Conservation (phyloP, 2,888 invertebrate genomes). For the Nomada fucata region DNA sequence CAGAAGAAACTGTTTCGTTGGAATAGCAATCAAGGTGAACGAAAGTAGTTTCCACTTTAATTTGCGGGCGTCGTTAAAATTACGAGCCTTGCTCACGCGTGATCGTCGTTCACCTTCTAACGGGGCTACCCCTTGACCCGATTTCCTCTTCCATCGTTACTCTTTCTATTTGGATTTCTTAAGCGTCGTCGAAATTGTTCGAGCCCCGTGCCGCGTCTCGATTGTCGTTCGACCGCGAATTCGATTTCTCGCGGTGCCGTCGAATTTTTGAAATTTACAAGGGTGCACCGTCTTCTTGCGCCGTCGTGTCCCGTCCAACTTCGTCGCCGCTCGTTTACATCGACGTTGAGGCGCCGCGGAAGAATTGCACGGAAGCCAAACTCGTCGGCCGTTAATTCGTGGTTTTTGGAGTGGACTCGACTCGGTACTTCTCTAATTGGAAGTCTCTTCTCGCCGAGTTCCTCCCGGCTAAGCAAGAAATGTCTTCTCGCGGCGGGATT, state of each 20-base stretch:
- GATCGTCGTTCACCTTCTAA: slow-evolving; percentile 13
- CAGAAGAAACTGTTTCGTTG: background rate
- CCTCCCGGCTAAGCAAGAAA: too few relatives aligned
- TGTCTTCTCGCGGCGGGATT: slow-evolving; percentile 63
- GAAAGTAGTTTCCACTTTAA: slow-evolving; percentile 29
- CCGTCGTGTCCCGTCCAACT: background rate
- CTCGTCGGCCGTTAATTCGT: slow-evolving; percentile 62
- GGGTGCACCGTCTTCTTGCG: too few relatives aligned
- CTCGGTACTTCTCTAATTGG: slow-evolving; percentile 74
- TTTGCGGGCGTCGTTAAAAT: slow-evolving; percentile 34
- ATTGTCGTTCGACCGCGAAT: slow-evolving; percentile 9
- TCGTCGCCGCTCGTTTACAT: slow-evolving; percentile 30
- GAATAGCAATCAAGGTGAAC: slow-evolving; percentile 4
- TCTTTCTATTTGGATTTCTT: slow-evolving; percentile 10
- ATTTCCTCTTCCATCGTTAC: background rate
- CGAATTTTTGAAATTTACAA: too few relatives aligned
- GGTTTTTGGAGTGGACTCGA: slow-evolving; percentile 73
- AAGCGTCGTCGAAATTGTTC: slow-evolving; percentile 10
- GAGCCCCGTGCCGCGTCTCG: slow-evolving; percentile 13
- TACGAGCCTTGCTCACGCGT: slow-evolving; percentile 22
- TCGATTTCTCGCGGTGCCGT: too few relatives aligned
- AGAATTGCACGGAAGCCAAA: slow-evolving; percentile 31
- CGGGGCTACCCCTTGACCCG: slow-evolving; percentile 16
- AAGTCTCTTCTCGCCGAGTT: slow-evolving; percentile 57
- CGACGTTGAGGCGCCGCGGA: slow-evolving; percentile 26